These are phyloP conservation scores for Rhyacichthys aspro DNA, from an alignment of 2,797 vertebrate species.

Conservation along the genomic window DNA sequence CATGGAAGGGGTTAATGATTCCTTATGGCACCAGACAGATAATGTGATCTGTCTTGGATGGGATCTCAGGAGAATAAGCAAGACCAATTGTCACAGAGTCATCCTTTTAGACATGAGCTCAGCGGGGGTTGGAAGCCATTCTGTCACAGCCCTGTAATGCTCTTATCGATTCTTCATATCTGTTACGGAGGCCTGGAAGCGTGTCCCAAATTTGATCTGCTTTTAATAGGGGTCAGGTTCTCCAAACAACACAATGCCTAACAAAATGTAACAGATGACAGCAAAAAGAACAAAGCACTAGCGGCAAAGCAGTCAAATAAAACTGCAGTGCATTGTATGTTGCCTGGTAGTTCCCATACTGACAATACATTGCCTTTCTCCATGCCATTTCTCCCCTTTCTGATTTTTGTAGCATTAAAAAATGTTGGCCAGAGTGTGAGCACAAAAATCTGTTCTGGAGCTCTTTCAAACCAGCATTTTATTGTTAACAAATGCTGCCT, in stretches of 20 bases:
- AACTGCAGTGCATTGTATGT: conserved; percentile 48
- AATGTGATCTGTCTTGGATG: conserved; percentile 62
- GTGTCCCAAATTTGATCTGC: conserved; percentile 80
- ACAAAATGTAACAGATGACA: conserved; percentile 68
- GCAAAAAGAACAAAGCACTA: conserved; percentile 55
- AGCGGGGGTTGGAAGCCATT: conserved; percentile 43
- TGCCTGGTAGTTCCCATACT: conserved; percentile 59
- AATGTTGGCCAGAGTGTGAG: conserved; percentile 68
- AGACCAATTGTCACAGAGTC: conserved; percentile 67
- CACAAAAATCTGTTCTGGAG: conserved; percentile 76
- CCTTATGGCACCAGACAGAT: conserved; percentile 43
- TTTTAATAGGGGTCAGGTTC: conserved; percentile 78
- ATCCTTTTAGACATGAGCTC: conserved; percentile 60
- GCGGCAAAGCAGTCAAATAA: conserved; percentile 65
- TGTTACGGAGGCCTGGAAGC: conserved; percentile 78
- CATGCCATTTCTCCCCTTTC: conserved; percentile 55
- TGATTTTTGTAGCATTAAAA: conserved; percentile 73
- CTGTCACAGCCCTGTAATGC: conserved; percentile 76
- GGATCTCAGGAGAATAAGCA: conserved; percentile 49
- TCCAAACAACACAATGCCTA: conserved; percentile 67
- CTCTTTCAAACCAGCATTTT: conserved; percentile 79
- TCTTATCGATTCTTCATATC: conserved; percentile 84
- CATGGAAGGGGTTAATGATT: conserved; percentile 52
- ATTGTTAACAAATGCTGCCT: conserved; percentile 83
- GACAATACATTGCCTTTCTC: conserved; percentile 49